Conservation (phyloP, 64 coral and sea anemone species). For the Hydrozoanthus tunicans region DNA sequence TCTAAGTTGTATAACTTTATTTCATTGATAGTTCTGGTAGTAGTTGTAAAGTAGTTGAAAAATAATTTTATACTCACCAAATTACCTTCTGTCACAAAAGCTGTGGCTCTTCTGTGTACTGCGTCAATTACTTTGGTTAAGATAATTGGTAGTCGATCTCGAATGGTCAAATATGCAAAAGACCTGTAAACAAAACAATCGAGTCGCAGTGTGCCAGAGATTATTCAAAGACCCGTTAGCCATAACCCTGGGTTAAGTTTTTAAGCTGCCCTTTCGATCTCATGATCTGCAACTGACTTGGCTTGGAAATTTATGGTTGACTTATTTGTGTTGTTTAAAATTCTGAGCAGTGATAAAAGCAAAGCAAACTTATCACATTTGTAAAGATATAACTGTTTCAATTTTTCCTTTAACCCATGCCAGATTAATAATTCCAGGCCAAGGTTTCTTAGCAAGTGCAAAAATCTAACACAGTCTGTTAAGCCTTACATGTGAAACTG, state of each 20-base stretch:
- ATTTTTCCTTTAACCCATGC: too few species aligned
- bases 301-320: too few species aligned
- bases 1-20: background rate
- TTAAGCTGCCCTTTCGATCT: too few species aligned
- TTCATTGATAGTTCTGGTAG: background rate
- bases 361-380: too few species aligned
- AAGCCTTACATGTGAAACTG: too few species aligned
- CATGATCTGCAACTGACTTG: too few species aligned
- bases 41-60: background rate
- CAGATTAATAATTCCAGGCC: background rate
- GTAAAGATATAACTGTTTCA: too few species aligned
- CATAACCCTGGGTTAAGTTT: too few species aligned
- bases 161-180: conserved; percentile 93
- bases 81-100: conserved; percentile 59
- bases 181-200: conserved; percentile 63
- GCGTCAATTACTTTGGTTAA: conserved; percentile 94
- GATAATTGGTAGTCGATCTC: conserved; percentile 89
- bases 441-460: background rate
- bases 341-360: too few species aligned
- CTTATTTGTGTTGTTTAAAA: too few species aligned
- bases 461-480: background rate
- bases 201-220: background rate
- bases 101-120: conserved; percentile 67
- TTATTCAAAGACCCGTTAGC: too few species aligned
- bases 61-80: conserved; percentile 46